A percentile compares a stretch with the other conserved stretches of the same genome.
These are phyloP conservation scores for Heliconius himera DNA, from an alignment of 1,140 invertebrate species.

Conservation along the genomic window DNA sequence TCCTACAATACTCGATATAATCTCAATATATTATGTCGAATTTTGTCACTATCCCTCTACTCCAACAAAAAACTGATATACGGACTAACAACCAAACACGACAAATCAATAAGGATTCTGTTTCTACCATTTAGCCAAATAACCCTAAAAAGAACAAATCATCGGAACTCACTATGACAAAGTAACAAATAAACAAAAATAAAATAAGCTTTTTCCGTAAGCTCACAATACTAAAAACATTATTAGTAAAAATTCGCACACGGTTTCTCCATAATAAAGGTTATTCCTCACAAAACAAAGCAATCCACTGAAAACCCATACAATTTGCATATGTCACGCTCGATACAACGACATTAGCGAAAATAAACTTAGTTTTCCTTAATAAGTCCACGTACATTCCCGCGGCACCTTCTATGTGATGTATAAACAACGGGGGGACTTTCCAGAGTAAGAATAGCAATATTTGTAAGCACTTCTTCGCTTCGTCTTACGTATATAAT, in stretches of 20 bases:
- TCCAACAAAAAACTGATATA: no score
- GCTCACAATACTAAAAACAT: not conserved
- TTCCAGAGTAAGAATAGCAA: not conserved
- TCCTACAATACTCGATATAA: no score
- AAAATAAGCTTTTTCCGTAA: slow-evolving; percentile 11
- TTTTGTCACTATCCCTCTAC: no score
- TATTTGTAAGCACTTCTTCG: not conserved
- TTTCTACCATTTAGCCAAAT: no score
- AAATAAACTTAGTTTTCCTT: slow-evolving; percentile 27
- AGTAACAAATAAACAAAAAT: not conserved
- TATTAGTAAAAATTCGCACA: not conserved
- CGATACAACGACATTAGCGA: slow-evolving; percentile 17
- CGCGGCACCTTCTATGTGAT: not conserved
- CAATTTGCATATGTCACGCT: slow-evolving; percentile 19
- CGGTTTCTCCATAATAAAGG: slow-evolving; percentile 20
- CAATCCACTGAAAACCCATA: slow-evolving; percentile 24
- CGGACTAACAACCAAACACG: no score
- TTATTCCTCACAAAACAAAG: slow-evolving; percentile 21
- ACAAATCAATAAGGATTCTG: no score
- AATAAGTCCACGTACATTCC: slow-evolving; percentile 26
- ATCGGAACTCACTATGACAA: no score
- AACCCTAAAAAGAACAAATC: no score
- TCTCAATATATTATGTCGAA: no score
- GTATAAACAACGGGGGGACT: slow-evolving; percentile 1
- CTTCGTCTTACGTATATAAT: not conserved